These are phyloP conservation scores for Sebastes nivosus DNA, from an alignment of 2,797 vertebrate genomes.

Conservation along the genomic window DNA sequence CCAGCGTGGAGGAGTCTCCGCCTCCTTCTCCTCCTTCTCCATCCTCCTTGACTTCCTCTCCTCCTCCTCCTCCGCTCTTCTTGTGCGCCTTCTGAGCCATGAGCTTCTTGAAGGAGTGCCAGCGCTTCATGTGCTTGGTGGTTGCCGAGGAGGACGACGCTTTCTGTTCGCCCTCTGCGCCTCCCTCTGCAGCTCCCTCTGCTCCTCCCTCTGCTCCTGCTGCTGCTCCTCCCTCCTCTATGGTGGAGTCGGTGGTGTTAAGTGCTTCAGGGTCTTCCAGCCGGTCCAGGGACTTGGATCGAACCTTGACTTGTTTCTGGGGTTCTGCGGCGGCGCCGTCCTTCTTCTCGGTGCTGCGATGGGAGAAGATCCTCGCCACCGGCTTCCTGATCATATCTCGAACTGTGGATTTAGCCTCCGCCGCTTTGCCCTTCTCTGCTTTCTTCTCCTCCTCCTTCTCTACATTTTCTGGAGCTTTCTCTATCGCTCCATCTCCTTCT, in stretches of 20 bases:
- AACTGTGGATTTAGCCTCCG: conserved; percentile 79
- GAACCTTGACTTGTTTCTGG: conserved; percentile 72
- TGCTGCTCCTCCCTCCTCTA: conserved; percentile 55
- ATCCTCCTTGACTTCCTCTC: conserved; percentile 74
- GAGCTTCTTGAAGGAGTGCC: conserved; percentile 88
- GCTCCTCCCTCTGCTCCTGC: conserved; percentile 30
- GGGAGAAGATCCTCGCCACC: conserved; percentile 85
- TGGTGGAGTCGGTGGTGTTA: conserved; percentile 64
- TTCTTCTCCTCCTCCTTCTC: conserved; percentile 82
- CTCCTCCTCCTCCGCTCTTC: conserved; percentile 70
- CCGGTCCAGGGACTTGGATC: conserved; percentile 84
- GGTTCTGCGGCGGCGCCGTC: conserved; percentile 62
- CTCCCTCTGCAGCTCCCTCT: conserved; percentile 28
- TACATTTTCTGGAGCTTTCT: conserved; percentile 75
- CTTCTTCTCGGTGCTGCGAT: conserved; percentile 85
- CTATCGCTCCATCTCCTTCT: conserved; percentile 68
- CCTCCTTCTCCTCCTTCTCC: conserved; percentile 74
- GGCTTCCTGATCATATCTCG: conserved; percentile 84
- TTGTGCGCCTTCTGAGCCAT: conserved; percentile 85
- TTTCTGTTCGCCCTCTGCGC: conserved; percentile 68
- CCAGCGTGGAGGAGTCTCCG: conserved; percentile 80
- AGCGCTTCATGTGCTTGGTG: conserved; percentile 84
- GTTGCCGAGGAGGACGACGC: conserved; percentile 61
- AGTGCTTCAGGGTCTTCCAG: conserved; percentile 80
- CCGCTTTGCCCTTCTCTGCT: conserved; percentile 74